Evolutionary conservation across 2,797 vertebrate species (phyloP).

Genomic region (Thamnophis elegans): DNA sequence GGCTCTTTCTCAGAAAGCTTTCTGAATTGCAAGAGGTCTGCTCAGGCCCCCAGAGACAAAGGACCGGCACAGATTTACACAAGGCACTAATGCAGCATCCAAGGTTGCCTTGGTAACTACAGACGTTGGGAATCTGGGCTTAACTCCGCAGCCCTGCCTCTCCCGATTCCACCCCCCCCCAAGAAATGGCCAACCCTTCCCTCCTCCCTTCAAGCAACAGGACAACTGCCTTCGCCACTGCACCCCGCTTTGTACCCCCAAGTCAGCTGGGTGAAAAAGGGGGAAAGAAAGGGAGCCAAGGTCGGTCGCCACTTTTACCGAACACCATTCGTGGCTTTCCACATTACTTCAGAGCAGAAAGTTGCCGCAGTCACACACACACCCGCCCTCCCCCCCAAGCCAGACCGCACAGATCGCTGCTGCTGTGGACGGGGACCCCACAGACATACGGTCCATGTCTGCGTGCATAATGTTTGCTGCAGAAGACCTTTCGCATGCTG

Average conservation of each 20-base stretch:
- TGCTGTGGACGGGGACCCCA: neutral
- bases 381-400: too few relatives aligned
- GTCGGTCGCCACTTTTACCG: neutral
- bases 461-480: neutral
- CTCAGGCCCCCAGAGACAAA: conserved; percentile 79
- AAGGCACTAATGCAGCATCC: conserved; percentile 88
- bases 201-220: neutral
- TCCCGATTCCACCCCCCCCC: neutral
- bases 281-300: neutral
- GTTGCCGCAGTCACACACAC: neutral
- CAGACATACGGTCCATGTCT: neutral
- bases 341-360: neutral
- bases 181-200: conserved; percentile 41
- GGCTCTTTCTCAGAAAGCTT: conserved; percentile 68
- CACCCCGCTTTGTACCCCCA: neutral
- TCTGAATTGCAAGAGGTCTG: conserved; percentile 70
- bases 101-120: conserved; percentile 84
- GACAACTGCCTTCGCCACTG: neutral
- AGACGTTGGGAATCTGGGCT: conserved; percentile 48
- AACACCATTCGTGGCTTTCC: neutral
- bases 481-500: neutral
- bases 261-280: neutral
- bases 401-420: neutral
- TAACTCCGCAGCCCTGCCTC: neutral
- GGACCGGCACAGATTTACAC: conserved; percentile 92